Evolutionary conservation across 1,140 invertebrate species (phyloP).

Genomic region (Diprion similis): DNA sequence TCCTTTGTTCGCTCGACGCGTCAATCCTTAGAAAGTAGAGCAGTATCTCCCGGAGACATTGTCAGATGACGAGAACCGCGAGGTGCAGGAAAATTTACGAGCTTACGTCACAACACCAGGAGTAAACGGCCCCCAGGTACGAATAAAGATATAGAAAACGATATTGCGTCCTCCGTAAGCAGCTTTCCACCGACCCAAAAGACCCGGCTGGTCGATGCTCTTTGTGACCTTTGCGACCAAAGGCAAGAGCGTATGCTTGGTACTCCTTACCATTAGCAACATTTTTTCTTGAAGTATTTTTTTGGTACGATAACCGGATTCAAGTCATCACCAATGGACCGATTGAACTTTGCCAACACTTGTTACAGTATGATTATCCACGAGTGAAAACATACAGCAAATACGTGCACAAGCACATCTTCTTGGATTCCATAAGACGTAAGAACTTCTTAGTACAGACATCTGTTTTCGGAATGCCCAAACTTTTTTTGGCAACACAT

Average conservation of each 20-base stretch:
- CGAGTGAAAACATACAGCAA: no score
- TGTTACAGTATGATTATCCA: no score
- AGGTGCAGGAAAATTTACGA: neutral
- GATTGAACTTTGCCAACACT: no score
- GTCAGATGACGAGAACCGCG: neutral
- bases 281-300: no score
- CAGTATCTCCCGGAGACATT: neutral
- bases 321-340: no score
- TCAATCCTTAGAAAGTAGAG: neutral
- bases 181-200: neutral
- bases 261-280: neutral
- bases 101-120: neutral
- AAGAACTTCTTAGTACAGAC: no score
- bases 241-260: neutral
- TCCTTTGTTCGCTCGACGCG: neutral
- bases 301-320: no score
- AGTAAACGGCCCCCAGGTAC: slow-evolving; percentile 6
- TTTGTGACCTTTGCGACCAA: neutral
- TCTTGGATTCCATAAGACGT: no score
- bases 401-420: no score
- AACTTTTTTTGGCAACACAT: no score
- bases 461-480: no score
- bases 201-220: neutral
- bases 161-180: slow-evolving; percentile 1
- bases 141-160: neutral